Base-by-base conservation (phyloP, 2,888 invertebrate species). In the Cryptocheilus praepositus region DNA sequence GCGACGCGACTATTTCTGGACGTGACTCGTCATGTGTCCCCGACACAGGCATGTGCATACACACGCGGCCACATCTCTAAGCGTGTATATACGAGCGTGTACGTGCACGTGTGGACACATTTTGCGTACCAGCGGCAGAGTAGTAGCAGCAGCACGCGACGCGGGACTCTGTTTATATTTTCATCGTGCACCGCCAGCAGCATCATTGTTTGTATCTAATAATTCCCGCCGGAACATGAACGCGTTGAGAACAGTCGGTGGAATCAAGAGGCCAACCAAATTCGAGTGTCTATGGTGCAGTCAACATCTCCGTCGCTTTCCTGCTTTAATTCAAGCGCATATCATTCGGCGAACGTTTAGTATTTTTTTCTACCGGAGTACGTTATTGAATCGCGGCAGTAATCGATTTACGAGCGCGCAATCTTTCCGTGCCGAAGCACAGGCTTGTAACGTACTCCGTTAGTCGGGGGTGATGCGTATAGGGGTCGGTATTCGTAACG, bases 1-100 rank as follows among this genome's bases (percentile, higher is more conserved):
- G 84, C 85, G 84, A 81, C 77, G 84, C 73, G 67, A 82, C 86
- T 87, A 87, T 87, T 87, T 86, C 81, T 81, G 83, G 79, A 79
- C 77, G 77, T 84, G 85, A 85, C 82, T 76, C 74, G 75, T 75
- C 77, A 71, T 60, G 44, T 76, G 69, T 73, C 71, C 43, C 28
- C 60, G 49, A 18, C 36, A 16, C 28, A 15, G 16, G 54, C 25
- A 16, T 28, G n/a, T 54, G 8, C 36, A 28, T 28, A 11, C 7
- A 36, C 11, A 13, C 18, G 54, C 28, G 15, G 25, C 2, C 22
- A 53, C 53, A 28, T 25, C 8, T 8, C 28, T 36, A 36, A 8
- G 28, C 18, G 8, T 25, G 0, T 28, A 13, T 19, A 19, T 36
- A 18, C 0, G 11, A 18, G 19, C 13, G 5, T 5, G 57, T 76